Conservation (phyloP, 2,888 invertebrate species). For the Polyommatus iphigenia region DNA sequence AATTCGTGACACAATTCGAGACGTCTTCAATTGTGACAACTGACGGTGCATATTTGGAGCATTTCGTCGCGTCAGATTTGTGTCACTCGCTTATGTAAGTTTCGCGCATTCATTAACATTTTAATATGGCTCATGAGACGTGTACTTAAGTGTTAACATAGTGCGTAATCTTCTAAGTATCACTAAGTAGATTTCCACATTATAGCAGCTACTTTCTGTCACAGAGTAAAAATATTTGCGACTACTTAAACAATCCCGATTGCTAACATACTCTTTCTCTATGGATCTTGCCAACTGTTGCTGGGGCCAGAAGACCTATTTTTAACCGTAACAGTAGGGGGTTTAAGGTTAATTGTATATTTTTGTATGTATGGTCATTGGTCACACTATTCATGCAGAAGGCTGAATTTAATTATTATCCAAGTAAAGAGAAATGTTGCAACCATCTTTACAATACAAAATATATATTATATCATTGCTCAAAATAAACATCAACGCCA, state of each 20-base stretch:
- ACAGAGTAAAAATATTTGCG: not conserved
- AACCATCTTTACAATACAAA: no score
- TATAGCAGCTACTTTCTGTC: not conserved
- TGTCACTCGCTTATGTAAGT: not conserved
- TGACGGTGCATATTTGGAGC: constrained; percentile 4
- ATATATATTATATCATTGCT: not conserved
- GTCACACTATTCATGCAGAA: no score
- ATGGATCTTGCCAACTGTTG: no score
- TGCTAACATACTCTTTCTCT: no score
- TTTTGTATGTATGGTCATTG: no score
- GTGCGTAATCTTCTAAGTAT: not conserved
- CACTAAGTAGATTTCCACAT: not conserved
- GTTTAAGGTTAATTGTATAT: no score
- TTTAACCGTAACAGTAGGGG: no score
- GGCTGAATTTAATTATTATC: no score
- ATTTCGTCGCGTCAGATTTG: not conserved
- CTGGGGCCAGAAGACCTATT: no score
- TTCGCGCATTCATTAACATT: constrained; percentile 5
- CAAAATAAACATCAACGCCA: not conserved
- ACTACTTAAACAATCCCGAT: no score
- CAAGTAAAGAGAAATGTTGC: no score
- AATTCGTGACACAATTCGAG: constrained; percentile 8
- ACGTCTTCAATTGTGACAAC: constrained; percentile 18
- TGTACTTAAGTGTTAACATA: not conserved
- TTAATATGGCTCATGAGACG: not conserved